Conservation (phyloP, 2,888 invertebrate species). For the Ophion costatus region DNA sequence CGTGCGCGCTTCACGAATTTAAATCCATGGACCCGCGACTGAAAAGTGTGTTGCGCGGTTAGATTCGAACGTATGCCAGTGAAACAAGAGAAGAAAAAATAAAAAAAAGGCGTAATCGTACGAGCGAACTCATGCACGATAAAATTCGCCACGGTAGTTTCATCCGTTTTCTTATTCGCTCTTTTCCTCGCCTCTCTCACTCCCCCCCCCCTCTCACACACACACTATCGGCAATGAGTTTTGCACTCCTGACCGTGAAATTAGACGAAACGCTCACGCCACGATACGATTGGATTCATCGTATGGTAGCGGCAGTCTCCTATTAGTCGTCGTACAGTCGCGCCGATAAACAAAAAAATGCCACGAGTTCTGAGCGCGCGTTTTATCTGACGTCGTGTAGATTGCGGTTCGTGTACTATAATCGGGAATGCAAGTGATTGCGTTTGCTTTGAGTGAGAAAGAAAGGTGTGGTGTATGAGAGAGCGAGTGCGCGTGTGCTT, state of each 20-base stretch:
- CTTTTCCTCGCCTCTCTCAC: conserved; percentile 27
- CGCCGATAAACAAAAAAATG: not conserved
- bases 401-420: conserved; percentile 16
- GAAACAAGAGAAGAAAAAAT: not conserved
- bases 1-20: too few species aligned
- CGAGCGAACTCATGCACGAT: conserved; percentile 36
- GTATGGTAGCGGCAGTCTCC: conserved; percentile 21
- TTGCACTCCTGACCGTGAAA: conserved; percentile 65
- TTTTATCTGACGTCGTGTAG: not conserved
- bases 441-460: not conserved
- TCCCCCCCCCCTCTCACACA: conserved; percentile 23
- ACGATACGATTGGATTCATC: conserved; percentile 46
- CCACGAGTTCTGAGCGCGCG: conserved; percentile 7
- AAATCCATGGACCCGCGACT: too few species aligned
- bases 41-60: too few species aligned
- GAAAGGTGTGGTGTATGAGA: conserved; percentile 20
- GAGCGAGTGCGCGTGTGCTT: too few species aligned
- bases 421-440: conserved; percentile 4
- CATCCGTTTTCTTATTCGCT: conserved; percentile 36
- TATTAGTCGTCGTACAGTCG: conserved; percentile 36
- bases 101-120: conserved; percentile 21
- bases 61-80: too few species aligned
- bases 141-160: conserved; percentile 47
- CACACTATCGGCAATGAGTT: conserved; percentile 48
- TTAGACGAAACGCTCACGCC: conserved; percentile 50